Evolutionary conservation across 2,797 vertebrate genomes (phyloP).

Genomic region (Rhynchotus rufescens): DNA sequence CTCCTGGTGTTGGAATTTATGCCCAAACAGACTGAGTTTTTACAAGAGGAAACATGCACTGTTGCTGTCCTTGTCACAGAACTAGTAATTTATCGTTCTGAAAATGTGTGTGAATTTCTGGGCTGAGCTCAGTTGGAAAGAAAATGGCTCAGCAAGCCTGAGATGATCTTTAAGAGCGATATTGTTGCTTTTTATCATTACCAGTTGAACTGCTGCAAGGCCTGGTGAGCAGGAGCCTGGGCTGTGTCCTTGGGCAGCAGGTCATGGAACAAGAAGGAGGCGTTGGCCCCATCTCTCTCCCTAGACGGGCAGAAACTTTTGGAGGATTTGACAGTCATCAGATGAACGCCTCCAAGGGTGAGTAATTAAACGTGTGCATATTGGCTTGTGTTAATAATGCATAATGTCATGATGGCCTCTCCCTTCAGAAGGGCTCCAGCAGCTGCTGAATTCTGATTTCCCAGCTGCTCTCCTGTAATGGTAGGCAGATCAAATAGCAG

Average conservation of each 20-base stretch:
- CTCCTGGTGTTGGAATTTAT: background rate
- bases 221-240: constrained; percentile 89
- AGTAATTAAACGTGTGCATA: constrained; percentile 26
- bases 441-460: background rate
- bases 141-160: background rate
- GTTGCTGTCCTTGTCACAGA: background rate
- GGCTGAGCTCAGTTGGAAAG: background rate
- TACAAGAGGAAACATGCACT: fast-evolving
- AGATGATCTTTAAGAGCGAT: background rate
- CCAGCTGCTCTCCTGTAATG: background rate
- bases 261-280: constrained; percentile 80
- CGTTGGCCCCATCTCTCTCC: constrained; percentile 86
- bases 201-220: constrained; percentile 93
- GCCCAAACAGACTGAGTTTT: background rate
- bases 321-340: constrained; percentile 98
- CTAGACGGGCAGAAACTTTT: constrained; percentile 95
- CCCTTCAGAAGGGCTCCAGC: background rate
- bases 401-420: background rate
- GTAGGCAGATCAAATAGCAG: background rate
- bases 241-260: constrained; percentile 80
- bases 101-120: background rate
- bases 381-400: background rate
- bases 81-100: background rate
- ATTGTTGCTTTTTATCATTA: background rate
- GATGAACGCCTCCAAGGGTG: constrained; percentile 92